phyloP scores from a whole-genome alignment of 2,888 invertebrate genomes.

The Papilio protenor region DNA sequence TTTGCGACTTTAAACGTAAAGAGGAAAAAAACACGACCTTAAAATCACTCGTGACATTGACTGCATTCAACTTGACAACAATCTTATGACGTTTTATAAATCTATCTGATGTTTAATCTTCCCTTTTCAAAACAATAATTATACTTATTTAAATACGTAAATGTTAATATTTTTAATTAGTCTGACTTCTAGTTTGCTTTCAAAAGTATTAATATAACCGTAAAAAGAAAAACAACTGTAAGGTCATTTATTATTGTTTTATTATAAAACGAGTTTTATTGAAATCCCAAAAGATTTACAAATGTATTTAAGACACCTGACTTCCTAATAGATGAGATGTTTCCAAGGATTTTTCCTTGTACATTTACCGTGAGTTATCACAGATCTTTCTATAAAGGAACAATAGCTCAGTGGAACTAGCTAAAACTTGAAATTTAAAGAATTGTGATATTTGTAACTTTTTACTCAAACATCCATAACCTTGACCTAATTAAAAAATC shows the following conservation, averaged over 20 bases:
- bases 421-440: not conserved
- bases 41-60: constrained; percentile 8
- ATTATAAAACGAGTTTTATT: not conserved
- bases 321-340: not conserved
- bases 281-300: constrained; percentile 1
- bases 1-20: not conserved
- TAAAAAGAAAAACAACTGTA: not conserved
- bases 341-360: constrained; percentile 29
- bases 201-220: not conserved
- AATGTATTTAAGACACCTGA: constrained; percentile 5
- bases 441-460: not conserved
- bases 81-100: not conserved
- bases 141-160: not conserved
- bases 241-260: constrained; percentile 6
- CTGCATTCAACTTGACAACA: not conserved
- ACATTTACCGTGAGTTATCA: constrained; percentile 17
- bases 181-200: not conserved
- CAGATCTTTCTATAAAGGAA: not conserved
- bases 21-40: constrained; percentile 10
- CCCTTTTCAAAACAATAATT: not conserved
- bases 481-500: too few species aligned
- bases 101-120: not conserved
- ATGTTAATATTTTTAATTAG: not conserved
- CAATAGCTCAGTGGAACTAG: not conserved
- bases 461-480: not conserved